Evolutionary conservation across 2,888 invertebrate species (phyloP).

Genomic region (Cryptocephalus primarius): DNA sequence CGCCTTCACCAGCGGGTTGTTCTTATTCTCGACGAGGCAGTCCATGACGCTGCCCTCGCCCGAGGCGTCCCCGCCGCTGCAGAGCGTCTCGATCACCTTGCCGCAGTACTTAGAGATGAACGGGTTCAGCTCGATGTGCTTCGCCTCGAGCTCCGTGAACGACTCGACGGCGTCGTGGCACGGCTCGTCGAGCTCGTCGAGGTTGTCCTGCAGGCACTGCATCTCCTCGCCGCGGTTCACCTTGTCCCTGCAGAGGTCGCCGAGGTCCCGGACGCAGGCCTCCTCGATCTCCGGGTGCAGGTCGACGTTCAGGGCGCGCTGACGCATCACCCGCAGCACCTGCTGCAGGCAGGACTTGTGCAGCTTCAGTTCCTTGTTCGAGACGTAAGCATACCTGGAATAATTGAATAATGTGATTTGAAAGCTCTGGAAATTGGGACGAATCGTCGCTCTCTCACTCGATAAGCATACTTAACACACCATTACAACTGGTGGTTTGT

Average conservation of each 20-base stretch:
- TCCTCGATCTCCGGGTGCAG: conserved; percentile 91
- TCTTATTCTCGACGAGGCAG: conserved; percentile 86
- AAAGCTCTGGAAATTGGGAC: too few relatives aligned
- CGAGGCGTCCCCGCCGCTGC: conserved; percentile 49
- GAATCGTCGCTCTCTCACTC: too few relatives aligned
- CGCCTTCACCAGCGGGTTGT: conserved; percentile 67
- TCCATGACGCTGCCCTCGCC: conserved; percentile 81
- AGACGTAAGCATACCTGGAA: conserved; percentile 8
- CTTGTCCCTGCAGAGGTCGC: conserved; percentile 70
- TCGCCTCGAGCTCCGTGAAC: conserved; percentile 84
- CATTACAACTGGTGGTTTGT: too few relatives aligned
- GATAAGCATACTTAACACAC: too few relatives aligned
- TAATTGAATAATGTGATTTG: neutral
- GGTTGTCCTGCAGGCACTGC: conserved; percentile 77
- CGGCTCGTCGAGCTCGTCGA: conserved; percentile 52
- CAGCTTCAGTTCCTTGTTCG: conserved; percentile 34
- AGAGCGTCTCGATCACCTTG: conserved; percentile 66
- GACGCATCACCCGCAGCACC: conserved; percentile 84
- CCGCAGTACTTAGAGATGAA: conserved; percentile 74
- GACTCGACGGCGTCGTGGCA: conserved; percentile 71
- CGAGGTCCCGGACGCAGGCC: conserved; percentile 77
- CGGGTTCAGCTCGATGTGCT: conserved; percentile 82
- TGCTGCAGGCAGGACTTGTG: conserved; percentile 59
- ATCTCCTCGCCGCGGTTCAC: conserved; percentile 87
- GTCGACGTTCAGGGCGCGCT: conserved; percentile 84